A percentile compares a stretch with the other conserved stretches of the same genome.
Conservation (phyloP, 2,797 vertebrate species). For the Urocyon cinereoargenteus region DNA sequence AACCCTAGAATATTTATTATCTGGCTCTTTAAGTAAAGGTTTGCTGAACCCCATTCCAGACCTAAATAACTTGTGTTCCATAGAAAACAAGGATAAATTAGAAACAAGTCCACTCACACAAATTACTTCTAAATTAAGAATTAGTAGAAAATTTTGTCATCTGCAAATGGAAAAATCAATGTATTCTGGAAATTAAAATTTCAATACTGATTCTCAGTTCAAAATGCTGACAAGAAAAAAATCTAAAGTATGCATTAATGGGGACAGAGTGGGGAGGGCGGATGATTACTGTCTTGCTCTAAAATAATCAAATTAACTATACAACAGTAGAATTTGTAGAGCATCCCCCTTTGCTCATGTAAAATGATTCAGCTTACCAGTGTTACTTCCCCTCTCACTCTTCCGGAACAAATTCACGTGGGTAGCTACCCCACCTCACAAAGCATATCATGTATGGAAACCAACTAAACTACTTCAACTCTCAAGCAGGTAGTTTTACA, state of each 20-base stretch:
- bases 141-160: neutral
- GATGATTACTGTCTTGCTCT: neutral
- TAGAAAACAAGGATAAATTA: neutral
- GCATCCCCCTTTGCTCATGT: neutral
- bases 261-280: neutral
- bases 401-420: neutral
- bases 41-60: neutral
- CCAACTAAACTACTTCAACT: neutral
- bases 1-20: neutral
- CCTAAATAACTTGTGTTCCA: neutral
- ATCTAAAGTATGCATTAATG: neutral
- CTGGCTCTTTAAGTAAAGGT: constrained; percentile 28
- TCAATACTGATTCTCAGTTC: neutral
- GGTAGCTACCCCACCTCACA: neutral
- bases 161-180: constrained; percentile 3
- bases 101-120: neutral
- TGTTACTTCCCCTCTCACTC: neutral
- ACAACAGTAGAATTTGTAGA: neutral
- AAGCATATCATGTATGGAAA: neutral
- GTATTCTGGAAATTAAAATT: neutral
- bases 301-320: neutral
- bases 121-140: constrained; percentile 50
- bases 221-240: neutral
- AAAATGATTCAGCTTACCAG: neutral
- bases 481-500: neutral